phyloP scores from a whole-genome alignment of 1,140 invertebrate genomes.

The Drosophila punjabiensis region DNA sequence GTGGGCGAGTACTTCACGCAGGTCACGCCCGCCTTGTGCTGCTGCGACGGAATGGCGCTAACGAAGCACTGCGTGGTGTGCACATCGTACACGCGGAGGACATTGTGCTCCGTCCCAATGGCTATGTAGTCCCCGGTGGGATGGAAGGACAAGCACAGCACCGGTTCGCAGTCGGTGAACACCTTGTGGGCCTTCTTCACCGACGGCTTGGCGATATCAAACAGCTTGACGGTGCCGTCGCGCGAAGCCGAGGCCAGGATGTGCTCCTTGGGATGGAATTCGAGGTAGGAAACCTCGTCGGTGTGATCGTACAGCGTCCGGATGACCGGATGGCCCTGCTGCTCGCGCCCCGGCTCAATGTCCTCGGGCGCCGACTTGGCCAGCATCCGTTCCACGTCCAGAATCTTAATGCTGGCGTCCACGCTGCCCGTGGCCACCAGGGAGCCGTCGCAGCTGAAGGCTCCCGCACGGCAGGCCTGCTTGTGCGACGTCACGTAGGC shows the following conservation, averaged over 20 bases:
- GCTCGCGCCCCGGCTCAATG: conserved; percentile 91
- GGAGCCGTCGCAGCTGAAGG: conserved; percentile 97
- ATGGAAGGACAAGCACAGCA: conserved; percentile 96
- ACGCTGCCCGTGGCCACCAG: conserved; percentile 99
- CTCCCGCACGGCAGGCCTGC: conserved; percentile 96
- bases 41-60: conserved; percentile 94
- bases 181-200: conserved; percentile 99
- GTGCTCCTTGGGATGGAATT: conserved; percentile 98
- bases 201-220: conserved; percentile 99
- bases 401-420: conserved; percentile 99
- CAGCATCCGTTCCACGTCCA: conserved; percentile 99
- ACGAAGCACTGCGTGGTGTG: conserved; percentile 98
- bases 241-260: conserved; percentile 97
- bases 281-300: conserved; percentile 98
- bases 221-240: conserved; percentile 97
- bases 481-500: conserved; percentile 99
- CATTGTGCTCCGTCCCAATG: conserved; percentile 96
- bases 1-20: conserved; percentile 93
- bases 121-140: conserved; percentile 97
- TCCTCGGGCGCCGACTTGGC: conserved; percentile 96
- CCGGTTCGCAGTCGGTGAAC: conserved; percentile 96
- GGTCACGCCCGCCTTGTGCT: conserved; percentile 95
- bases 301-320: conserved; percentile 99
- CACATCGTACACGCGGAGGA: conserved; percentile 96
- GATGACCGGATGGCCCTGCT: conserved; percentile 98